These are phyloP conservation scores for Tenthredo livida DNA, from an alignment of 2,888 invertebrate genomes.

Conservation along the genomic window DNA sequence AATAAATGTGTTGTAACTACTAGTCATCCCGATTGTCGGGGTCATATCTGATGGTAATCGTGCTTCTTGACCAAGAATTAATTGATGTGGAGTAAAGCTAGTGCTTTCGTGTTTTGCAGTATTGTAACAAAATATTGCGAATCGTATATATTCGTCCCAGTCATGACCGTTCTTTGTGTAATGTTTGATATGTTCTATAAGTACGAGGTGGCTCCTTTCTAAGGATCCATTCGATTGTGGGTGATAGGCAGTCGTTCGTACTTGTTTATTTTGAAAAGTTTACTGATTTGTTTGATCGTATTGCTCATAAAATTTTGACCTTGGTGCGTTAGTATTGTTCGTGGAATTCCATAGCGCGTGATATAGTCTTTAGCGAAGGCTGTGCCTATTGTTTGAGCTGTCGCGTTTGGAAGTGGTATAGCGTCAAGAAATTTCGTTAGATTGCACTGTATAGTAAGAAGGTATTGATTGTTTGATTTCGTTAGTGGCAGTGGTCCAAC, in stretches of 20 bases:
- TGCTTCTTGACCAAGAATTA: background rate
- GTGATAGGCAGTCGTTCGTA: too few species aligned
- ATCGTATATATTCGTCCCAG: conserved; percentile 11
- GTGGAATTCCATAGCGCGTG: too few species aligned
- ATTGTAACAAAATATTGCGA: background rate
- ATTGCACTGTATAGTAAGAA: too few species aligned
- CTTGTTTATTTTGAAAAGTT: too few species aligned
- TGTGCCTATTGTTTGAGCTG: too few species aligned
- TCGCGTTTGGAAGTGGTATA: too few species aligned
- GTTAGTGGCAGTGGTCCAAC: too few species aligned
- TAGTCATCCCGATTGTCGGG: background rate
- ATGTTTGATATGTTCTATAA: conserved; percentile 20
- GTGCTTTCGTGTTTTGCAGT: background rate
- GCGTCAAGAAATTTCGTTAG: too few species aligned
- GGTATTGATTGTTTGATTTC: too few species aligned
- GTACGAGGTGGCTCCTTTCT: too few species aligned
- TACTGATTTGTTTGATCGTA: background rate
- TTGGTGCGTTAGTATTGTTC: background rate
- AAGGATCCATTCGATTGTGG: too few species aligned
- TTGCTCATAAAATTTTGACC: background rate
- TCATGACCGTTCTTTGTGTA: background rate
- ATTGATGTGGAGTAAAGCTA: background rate
- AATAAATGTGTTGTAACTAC: background rate
- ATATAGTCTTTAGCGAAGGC: too few species aligned
- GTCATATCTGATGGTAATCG: background rate